Evolutionary conservation across 30 jellyfish, hydroid and myxozoan genomes (phyloP), one percentile per base, ranked within the genome.

Genomic region (Aurelia coerulea): DNA sequence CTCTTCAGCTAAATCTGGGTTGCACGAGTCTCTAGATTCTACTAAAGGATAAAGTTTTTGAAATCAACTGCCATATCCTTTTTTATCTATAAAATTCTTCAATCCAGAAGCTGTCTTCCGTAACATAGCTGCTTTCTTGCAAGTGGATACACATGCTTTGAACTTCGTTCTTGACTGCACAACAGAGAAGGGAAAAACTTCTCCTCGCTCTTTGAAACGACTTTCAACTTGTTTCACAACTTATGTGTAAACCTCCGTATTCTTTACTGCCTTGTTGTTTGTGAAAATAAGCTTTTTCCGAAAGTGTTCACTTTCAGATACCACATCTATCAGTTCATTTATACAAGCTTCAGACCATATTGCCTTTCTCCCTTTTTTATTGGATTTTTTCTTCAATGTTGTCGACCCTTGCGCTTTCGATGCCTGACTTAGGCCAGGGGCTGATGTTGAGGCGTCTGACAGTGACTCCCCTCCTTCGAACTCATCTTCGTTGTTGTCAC

Each of bases 111-210:
- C 76, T 54, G 76, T 76, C 52, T 76, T 76, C 37, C 76, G 54
- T 66, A 34, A 51, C 87, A 76, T 76, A 66, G 87, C 52, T 76
- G 87, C 87, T 34, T 76, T 76, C 56, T 76, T 56, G 87, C 87
- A 76, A 52, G 59, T n/a, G 53, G 87, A 31, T 51, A 76, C 76
- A 34, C 87, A 76, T 7, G 87, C 75, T 58, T 29, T 76, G 64
- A 76, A 76, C 56, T 76, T 76, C 5, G 56, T 76, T 35, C 87
- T 17, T 29, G 56, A 16, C 58, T 76, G 75, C 8, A 60, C 87
- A 15, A 68, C 59, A 68, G 54, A 19, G 35, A 78, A 62, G 3
- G 66, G 78, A 78, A 78, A 59, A 1, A 5, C 33, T 62, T 31
- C n/a, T 10, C 62, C 32, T 34, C 88, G 62, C 69, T 65, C 23